Conservation (phyloP, 2,888 invertebrate genomes). For the Caenorhabditis drosophilae region DNA sequence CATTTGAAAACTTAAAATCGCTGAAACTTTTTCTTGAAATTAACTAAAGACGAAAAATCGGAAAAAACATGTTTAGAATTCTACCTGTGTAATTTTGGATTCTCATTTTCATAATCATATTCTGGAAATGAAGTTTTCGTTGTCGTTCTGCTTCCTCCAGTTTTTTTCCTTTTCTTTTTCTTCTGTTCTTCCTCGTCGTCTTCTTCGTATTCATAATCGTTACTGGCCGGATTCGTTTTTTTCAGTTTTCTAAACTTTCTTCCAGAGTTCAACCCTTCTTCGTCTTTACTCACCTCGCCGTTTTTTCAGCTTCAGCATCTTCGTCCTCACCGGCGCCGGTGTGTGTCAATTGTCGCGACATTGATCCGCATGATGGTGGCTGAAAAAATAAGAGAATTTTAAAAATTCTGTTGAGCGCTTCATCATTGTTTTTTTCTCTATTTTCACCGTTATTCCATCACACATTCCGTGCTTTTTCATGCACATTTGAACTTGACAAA, state of each 20-base stretch:
- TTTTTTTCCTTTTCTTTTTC: no score
- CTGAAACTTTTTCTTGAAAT: no score
- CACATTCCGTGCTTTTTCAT: constrained; percentile 69
- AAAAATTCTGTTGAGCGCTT: no score
- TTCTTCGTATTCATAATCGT: constrained; percentile 31
- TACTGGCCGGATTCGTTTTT: constrained; percentile 1
- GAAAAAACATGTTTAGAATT: no score
- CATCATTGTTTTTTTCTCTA: neutral
- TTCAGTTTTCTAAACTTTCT: neutral
- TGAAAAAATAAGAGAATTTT: no score
- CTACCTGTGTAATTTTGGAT: constrained; percentile 32
- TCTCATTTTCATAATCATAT: constrained; percentile 35
- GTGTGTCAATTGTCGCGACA: constrained; percentile 7
- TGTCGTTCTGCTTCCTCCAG: no score
- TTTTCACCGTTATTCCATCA: constrained; percentile 61
- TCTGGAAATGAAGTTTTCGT: constrained; percentile 5
- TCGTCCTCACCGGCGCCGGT: constrained; percentile 3
- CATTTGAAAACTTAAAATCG: no score
- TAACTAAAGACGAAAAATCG: no score
- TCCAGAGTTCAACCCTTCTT: no score
- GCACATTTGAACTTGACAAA: constrained; percentile 70
- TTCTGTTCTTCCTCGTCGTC: neutral
- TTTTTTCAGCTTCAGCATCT: neutral
- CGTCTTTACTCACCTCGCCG: neutral
- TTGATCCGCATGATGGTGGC: constrained; percentile 41